Evolutionary conservation across 2,888 invertebrate species (phyloP).

Genomic region (Drosophila nr. fundita): DNA sequence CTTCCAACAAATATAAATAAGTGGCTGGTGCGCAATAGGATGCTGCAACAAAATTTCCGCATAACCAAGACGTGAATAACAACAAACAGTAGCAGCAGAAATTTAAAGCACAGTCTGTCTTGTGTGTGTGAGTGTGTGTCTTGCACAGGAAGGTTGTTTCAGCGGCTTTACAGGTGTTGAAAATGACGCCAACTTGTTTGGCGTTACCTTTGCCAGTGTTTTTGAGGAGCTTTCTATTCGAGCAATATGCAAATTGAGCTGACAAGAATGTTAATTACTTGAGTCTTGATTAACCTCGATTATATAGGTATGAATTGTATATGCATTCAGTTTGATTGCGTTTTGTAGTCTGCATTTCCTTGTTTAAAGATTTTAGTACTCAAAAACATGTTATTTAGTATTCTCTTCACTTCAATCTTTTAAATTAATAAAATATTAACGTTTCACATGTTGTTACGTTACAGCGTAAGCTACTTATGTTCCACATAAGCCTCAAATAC

Average conservation of each 20-base stretch:
- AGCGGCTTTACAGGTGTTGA: slow-evolving; percentile 72
- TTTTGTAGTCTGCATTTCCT: too few species aligned
- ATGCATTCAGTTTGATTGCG: neutral
- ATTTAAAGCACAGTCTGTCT: slow-evolving; percentile 26
- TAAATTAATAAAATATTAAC: neutral
- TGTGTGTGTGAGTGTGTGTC: slow-evolving; percentile 10
- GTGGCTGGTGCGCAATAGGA: slow-evolving; percentile 28
- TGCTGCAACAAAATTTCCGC: slow-evolving; percentile 29
- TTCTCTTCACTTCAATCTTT: neutral
- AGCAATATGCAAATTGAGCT: slow-evolving; percentile 54
- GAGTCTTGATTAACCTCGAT: neutral
- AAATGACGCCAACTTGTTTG: slow-evolving; percentile 62
- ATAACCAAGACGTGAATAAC: slow-evolving; percentile 17
- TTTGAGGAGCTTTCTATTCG: slow-evolving; percentile 19
- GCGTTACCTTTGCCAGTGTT: slow-evolving; percentile 25
- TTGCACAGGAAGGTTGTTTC: slow-evolving; percentile 35
- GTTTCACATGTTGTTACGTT: neutral
- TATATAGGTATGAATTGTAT: neutral
- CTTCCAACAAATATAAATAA: slow-evolving; percentile 16
- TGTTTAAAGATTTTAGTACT: neutral
- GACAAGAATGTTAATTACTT: slow-evolving; percentile 9
- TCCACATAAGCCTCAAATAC: neutral
- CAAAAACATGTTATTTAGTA: neutral
- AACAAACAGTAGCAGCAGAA: slow-evolving; percentile 21
- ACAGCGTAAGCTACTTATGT: slow-evolving; percentile 37